Percentiles rank a stretch among this genome's conserved stretches.
Conservation (phyloP, 2,888 invertebrate genomes). For the Apodemia zela region DNA sequence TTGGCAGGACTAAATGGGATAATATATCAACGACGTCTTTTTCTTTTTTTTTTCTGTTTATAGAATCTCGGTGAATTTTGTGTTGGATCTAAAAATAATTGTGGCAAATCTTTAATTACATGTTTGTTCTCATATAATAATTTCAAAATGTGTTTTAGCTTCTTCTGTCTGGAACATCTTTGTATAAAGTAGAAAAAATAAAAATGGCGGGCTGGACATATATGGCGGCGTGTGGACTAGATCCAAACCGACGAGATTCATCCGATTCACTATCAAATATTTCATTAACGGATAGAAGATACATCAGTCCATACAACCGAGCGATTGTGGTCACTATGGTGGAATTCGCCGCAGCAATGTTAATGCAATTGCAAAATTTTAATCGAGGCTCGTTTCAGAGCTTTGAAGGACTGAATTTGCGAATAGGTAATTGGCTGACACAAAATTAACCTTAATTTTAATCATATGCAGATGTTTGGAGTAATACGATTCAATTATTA, state of each 20-base stretch:
- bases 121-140: background rate
- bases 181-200: conserved; percentile 93
- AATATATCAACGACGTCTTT: too few relatives aligned
- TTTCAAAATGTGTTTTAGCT: conserved; percentile 63
- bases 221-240: conserved; percentile 97
- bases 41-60: too few relatives aligned
- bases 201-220: conserved; percentile 98
- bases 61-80: too few relatives aligned
- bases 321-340: conserved; percentile 71
- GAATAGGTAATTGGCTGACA: conserved; percentile 81
- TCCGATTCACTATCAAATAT: conserved; percentile 55
- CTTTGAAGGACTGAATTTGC: conserved; percentile 83
- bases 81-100: background rate
- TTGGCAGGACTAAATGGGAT: too few relatives aligned
- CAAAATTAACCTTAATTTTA: conserved; percentile 1
- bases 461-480: background rate
- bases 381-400: conserved; percentile 81
- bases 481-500: background rate
- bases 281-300: conserved; percentile 44
- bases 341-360: conserved; percentile 74
- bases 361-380: conserved; percentile 74
- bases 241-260: conserved; percentile 85
- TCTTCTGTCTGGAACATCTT: conserved; percentile 81
- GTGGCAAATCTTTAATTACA: too few relatives aligned
- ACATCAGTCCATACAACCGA: conserved; percentile 58